Base-by-base conservation (phyloP, 2,888 invertebrate species). In the Nudaria mundana region DNA sequence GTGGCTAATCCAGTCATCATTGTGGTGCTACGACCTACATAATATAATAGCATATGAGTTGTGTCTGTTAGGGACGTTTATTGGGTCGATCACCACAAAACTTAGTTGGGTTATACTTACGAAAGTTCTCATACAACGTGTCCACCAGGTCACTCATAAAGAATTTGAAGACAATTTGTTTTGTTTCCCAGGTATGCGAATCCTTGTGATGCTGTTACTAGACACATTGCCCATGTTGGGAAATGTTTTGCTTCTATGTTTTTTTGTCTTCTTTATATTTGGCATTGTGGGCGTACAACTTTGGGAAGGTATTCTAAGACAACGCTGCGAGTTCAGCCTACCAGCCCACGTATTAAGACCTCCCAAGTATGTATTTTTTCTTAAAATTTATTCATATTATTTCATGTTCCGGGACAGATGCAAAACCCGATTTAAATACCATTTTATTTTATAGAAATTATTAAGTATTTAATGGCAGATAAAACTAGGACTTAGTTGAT, bases 261-360 rank as follows among this genome's bases (percentile, higher is more conserved):
- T 99, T 92, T 99, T 99, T 91, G 99, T 99, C 45, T 99, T 99
- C 93, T 99, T 99, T 92, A 99, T 99, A 80, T 99, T 99, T 76
- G 99, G 99, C 57, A 99, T 99, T 75, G 96, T 99, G 63, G 99
- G 99, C 12, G 99, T 99, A 25, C 99, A 99, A 82, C 91, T 99
- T 35, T 99, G 99, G 99, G 97, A 99, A 80, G 99, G 99, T 31
- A 96, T 99, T 48, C 90, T 99, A 37, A 91, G 99, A 55, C 98
- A 98, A 80, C 93, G 98, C 42, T 98, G 98, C 81, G 96, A 95
- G 76, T 91, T 97, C 45, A 92, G 93, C 51, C 88, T 94, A 52
- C 93, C 94, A 45, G 90, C 91, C 41, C 91, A 93, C 81, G 89
- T 93, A 83, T 79, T 91, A 80, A 75, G 93, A 90, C 90, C 94